Evolutionary conservation across 2,888 invertebrate genomes (phyloP).

Genomic region (Deilephila elpenor): DNA sequence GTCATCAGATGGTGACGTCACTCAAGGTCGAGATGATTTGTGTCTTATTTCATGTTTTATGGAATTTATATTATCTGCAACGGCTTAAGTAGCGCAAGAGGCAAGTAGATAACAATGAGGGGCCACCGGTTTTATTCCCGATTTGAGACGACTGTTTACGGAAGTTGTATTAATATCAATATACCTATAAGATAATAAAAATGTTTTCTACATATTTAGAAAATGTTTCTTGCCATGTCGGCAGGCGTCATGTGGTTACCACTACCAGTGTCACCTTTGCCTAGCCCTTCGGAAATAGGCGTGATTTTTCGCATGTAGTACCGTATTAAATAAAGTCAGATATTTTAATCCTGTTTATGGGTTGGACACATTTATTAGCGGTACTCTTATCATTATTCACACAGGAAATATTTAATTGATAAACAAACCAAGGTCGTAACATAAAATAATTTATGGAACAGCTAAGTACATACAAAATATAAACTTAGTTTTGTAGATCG

Average conservation of each 20-base stretch:
- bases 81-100: too few relatives aligned
- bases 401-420: conserved; percentile 8
- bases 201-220: too few relatives aligned
- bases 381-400: background rate
- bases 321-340: background rate
- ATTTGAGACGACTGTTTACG: too few relatives aligned
- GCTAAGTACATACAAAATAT: too few relatives aligned
- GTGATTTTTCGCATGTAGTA: background rate
- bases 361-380: background rate
- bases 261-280: too few relatives aligned
- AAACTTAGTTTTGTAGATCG: too few relatives aligned
- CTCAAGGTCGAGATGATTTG: background rate
- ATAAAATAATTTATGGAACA: background rate
- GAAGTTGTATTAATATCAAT: too few relatives aligned
- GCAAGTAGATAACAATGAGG: too few relatives aligned
- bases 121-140: too few relatives aligned
- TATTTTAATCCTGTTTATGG: background rate
- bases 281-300: background rate
- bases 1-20: conserved; percentile 19
- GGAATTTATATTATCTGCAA: background rate
- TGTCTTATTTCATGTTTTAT: background rate
- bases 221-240: too few relatives aligned
- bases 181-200: too few relatives aligned
- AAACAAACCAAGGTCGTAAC: background rate
- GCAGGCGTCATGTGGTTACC: too few relatives aligned